These are phyloP conservation scores for Ictalurus punctatus DNA, from an alignment of 2,113 vertebrate genomes.

Conservation along the genomic window DNA sequence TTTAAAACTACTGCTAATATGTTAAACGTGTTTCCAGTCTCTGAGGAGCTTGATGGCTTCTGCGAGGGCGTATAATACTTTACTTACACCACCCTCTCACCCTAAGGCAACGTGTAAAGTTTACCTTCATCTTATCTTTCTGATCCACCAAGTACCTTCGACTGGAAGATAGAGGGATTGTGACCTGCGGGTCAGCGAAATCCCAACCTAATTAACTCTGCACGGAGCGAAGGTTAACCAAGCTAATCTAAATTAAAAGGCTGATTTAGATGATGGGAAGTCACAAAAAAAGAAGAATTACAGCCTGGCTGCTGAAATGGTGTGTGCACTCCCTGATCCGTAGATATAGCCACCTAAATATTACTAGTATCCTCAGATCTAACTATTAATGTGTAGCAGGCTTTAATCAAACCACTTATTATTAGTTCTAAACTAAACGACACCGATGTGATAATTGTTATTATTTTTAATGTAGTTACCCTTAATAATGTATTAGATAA, in stretches of 20 bases:
- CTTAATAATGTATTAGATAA: background rate
- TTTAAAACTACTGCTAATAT: background rate
- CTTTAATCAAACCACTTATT: background rate
- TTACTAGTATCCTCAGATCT: background rate
- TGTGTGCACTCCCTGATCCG: background rate
- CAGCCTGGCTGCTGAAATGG: background rate
- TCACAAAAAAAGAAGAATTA: slow-evolving; percentile 41
- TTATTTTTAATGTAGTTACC: background rate
- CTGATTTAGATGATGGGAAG: background rate
- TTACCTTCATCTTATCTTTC: slow-evolving; percentile 75
- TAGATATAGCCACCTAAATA: background rate
- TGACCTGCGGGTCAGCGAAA: slow-evolving; percentile 68
- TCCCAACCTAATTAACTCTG: slow-evolving; percentile 22
- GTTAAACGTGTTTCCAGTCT: background rate
- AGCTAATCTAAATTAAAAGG: background rate
- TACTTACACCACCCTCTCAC: background rate
- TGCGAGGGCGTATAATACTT: background rate
- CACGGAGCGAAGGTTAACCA: slow-evolving; percentile 61
- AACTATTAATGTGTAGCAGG: background rate
- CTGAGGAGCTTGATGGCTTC: background rate
- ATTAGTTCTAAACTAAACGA: background rate
- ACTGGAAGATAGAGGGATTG: slow-evolving; percentile 69
- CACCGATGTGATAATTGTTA: background rate
- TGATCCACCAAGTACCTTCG: slow-evolving; percentile 73
- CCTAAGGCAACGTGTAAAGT: slow-evolving; percentile 56